A percentile compares a stretch with the other conserved stretches of the same genome.
Conservation (phyloP, 2,797 vertebrate genomes). For the Pelochelys cantorii region DNA sequence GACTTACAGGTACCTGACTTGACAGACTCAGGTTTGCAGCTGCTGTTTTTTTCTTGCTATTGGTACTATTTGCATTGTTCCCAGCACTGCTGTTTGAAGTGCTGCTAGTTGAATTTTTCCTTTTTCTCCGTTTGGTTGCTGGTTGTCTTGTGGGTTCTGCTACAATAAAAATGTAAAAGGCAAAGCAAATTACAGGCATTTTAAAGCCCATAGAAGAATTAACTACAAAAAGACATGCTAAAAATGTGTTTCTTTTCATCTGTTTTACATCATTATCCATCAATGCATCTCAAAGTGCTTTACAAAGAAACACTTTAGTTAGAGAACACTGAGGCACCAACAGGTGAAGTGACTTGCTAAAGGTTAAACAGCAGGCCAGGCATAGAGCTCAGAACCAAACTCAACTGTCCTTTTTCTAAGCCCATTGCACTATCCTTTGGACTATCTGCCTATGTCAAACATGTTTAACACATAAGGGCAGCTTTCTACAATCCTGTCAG, state of each 20-base stretch:
- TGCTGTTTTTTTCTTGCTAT: slow-evolving; percentile 95
- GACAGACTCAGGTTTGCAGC: slow-evolving; percentile 96
- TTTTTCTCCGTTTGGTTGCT: slow-evolving; percentile 97
- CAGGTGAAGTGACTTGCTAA: neutral
- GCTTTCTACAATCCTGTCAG: neutral
- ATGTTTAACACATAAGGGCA: neutral
- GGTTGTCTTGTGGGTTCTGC: slow-evolving; percentile 98
- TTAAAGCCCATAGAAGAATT: neutral
- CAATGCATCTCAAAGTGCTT: neutral
- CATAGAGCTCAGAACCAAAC: neutral
- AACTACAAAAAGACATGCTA: neutral
- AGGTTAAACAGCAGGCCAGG: neutral
- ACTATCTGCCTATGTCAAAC: neutral
- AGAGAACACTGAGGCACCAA: neutral
- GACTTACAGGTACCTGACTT: slow-evolving; percentile 99
- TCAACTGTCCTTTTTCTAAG: neutral
- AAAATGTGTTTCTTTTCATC: neutral
- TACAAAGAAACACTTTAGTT: neutral
- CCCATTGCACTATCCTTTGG: neutral
- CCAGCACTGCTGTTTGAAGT: slow-evolving; percentile 95
- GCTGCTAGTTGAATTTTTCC: slow-evolving; percentile 99
- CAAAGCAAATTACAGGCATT: slow-evolving; percentile 48
- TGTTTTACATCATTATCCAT: neutral
- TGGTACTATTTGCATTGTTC: slow-evolving; percentile 83
- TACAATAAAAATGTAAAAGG: slow-evolving; percentile 74